Conservation (phyloP, 2,797 vertebrate species). For the Serranus cabrilla region DNA sequence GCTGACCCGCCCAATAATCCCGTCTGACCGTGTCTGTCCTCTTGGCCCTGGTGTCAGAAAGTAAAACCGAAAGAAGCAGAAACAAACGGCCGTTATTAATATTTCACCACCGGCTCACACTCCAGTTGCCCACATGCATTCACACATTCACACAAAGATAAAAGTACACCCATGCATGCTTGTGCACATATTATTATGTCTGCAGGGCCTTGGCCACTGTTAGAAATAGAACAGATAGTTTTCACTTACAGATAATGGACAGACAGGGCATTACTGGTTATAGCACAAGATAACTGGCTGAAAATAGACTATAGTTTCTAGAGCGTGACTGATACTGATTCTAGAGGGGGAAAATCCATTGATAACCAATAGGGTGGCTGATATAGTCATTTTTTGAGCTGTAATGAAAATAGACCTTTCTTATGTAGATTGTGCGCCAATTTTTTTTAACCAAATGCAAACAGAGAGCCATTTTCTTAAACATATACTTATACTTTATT, state of each 20-base stretch:
- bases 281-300: not conserved
- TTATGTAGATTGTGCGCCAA: no score
- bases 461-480: no score
- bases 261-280: constrained; percentile 11
- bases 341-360: no score
- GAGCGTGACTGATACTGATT: no score
- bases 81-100: constrained; percentile 33
- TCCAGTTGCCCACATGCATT: not conserved
- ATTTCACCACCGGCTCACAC: constrained; percentile 10
- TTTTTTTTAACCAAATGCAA: no score
- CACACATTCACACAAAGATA: constrained; percentile 4
- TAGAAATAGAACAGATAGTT: constrained; percentile 22
- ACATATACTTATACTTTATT: no score
- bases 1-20: constrained; percentile 40
- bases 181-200: constrained; percentile 6
- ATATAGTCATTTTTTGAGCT: no score
- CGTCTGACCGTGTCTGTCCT: constrained; percentile 23
- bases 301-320: not conserved
- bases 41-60: constrained; percentile 25
- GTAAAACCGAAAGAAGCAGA: constrained; percentile 25
- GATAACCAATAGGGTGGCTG: no score
- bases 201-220: constrained; percentile 2
- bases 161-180: constrained; percentile 1
- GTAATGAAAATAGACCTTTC: no score
- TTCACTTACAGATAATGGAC: constrained; percentile 6